Base-by-base conservation (phyloP, 2,888 invertebrate genomes). In the Drosophila helvetica region DNA sequence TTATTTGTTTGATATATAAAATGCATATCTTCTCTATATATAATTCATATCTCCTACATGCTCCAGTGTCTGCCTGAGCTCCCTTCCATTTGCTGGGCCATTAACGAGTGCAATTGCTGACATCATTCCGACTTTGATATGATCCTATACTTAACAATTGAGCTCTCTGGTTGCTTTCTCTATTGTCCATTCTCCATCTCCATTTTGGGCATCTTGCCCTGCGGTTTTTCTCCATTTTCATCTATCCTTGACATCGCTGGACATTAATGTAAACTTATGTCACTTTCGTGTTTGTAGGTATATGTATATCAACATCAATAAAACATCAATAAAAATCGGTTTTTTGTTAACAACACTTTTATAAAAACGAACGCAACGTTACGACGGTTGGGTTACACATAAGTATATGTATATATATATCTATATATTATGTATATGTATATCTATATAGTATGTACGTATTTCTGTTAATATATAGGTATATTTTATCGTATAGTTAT, bases 251-350 rank as follows among this genome's bases (percentile, higher is more conserved):
- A 64, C 68, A 62, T 47, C 60, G 53, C 65, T 80, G 74, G 81
- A 87, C 79, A 60, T 59, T 78, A 52, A 78, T 80, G 55, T 78
- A 67, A 58, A 78, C 74, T 68, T 71, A 70, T 58, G 62, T 57
- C 60, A 51, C 63, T 72, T 54, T 27, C 53, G 60, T 42, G 55
- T 56, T 45, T 22, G 33, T 54, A 64, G 38, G 22, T 60, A 62
- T 58, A 55, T 54, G 66, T 80, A 56, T 81, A 79, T 80, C 78
- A 83, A 83, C 88, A 88, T 86, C 74, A 83, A 83, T 86, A 81
- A 88, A 84, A 88, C 82, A 79, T 84, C 74, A 84, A 85, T 85
- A 89, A 75, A 88, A 90, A 89, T 78, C 65, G 80, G 70, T 38
- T n/a, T 70, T 22, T 69, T 74, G 59, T 74, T 80, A 86, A 84